Conservation (phyloP, 2,797 vertebrate species). For the Lagodon rhomboides region DNA sequence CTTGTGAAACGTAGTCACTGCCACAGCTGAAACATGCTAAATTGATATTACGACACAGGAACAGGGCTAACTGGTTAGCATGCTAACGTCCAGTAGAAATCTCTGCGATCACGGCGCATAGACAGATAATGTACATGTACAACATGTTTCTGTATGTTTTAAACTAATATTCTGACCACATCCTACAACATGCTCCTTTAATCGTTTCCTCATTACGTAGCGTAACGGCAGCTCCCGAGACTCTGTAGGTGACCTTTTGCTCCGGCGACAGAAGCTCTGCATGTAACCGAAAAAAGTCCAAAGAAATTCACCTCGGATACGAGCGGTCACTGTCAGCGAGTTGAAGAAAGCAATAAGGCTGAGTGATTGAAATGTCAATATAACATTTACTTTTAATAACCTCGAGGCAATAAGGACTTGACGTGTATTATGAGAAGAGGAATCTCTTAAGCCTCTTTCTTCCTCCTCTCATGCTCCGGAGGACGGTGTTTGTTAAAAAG, state of each 20-base stretch:
- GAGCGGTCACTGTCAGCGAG: slow-evolving; percentile 5
- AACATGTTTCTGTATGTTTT: not conserved
- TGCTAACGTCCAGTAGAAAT: no score
- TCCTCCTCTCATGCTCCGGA: slow-evolving; percentile 17
- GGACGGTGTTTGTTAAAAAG: slow-evolving; percentile 32
- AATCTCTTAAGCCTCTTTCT: slow-evolving; percentile 33
- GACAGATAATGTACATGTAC: no score
- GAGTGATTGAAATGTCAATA: slow-evolving; percentile 71
- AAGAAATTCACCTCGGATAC: not conserved
- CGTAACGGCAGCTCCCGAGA: not conserved
- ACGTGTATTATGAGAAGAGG: slow-evolving; percentile 52
- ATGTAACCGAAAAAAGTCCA: slow-evolving; percentile 7
- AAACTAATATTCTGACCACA: not conserved
- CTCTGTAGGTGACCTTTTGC: slow-evolving; percentile 37
- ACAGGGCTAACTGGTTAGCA: no score
- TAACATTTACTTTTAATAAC: slow-evolving; percentile 77
- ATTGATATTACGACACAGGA: no score
- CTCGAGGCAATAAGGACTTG: slow-evolving; percentile 59
- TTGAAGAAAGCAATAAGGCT: slow-evolving; percentile 60
- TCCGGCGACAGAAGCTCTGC: not conserved
- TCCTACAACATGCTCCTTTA: not conserved
- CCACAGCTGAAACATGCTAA: no score
- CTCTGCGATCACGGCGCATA: not conserved
- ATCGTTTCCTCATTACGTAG: not conserved
- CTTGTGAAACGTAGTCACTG: no score